Evolutionary conservation across 2,797 vertebrate species (phyloP).

Genomic region (Cyprinella venusta): DNA sequence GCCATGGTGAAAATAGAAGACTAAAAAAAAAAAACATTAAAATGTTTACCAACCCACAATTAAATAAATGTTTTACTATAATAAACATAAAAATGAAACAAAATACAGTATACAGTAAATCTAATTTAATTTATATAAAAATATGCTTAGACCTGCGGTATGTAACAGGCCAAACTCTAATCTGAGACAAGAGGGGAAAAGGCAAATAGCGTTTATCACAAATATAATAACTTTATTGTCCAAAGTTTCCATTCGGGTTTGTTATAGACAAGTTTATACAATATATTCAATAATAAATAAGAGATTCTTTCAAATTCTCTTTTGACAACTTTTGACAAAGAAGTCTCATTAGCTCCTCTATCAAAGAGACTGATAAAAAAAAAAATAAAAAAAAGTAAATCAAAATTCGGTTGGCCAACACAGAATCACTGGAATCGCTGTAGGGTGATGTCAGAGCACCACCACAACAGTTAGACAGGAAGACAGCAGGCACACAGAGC

Average conservation of each 20-base stretch:
- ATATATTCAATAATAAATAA: not conserved
- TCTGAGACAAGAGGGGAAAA: not conserved
- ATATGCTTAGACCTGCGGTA: not conserved
- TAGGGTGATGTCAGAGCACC: not conserved
- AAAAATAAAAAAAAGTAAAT: not conserved
- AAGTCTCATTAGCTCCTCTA: conserved; percentile 5
- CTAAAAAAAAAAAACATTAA: too few relatives aligned
- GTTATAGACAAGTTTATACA: conserved; percentile 37
- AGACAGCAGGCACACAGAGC: conserved; percentile 29
- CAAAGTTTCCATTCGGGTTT: conserved; percentile 31
- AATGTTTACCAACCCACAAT: too few relatives aligned
- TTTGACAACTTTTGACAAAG: conserved; percentile 3
- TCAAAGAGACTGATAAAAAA: not conserved
- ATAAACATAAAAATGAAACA: not conserved
- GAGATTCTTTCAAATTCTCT: conserved; percentile 9
- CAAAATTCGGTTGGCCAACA: not conserved
- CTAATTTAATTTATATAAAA: not conserved
- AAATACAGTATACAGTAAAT: not conserved
- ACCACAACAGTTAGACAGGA: conserved; percentile 15
- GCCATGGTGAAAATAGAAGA: not conserved
- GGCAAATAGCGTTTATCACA: conserved; percentile 12
- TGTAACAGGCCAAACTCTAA: not conserved
- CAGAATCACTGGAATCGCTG: not conserved
- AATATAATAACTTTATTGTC: conserved; percentile 47
- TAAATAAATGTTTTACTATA: not conserved